phyloP scores from a whole-genome alignment of 2,797 vertebrate species.

The Microctenopoma steveboyesi region DNA sequence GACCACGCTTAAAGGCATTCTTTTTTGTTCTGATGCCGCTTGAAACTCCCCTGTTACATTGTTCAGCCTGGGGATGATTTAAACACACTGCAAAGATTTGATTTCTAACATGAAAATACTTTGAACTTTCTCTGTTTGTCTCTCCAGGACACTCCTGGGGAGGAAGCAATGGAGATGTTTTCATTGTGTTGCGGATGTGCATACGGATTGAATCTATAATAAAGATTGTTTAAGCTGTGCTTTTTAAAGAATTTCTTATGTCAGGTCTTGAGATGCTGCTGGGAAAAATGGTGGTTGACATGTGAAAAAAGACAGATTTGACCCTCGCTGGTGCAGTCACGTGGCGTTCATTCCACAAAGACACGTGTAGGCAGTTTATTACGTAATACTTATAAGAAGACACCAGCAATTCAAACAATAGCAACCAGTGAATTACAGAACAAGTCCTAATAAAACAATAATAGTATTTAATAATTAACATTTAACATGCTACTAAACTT shows the following conservation, averaged over 20 bases:
- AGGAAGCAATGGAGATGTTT: background rate
- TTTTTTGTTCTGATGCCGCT: conserved; percentile 46
- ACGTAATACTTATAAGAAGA: conserved; percentile 15
- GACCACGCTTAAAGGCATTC: conserved; percentile 49
- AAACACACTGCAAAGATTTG: conserved; percentile 52
- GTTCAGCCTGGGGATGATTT: conserved; percentile 64
- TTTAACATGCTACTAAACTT: conserved; percentile 17
- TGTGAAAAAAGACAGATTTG: conserved; percentile 14
- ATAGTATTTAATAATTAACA: too few species aligned
- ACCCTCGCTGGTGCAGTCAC: conserved; percentile 10
- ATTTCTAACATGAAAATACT: conserved; percentile 47
- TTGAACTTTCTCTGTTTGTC: conserved; percentile 31
- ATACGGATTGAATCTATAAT: conserved; percentile 15
- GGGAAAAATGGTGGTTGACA: conserved; percentile 9
- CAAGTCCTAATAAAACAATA: too few species aligned
- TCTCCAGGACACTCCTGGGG: conserved; percentile 12
- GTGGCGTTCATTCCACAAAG: background rate
- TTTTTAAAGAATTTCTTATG: conserved; percentile 23
- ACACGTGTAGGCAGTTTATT: conserved; percentile 3
- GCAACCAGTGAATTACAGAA: conserved; percentile 11
- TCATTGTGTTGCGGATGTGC: conserved; percentile 6
- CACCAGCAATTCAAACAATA: conserved; percentile 7
- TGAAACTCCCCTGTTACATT: conserved; percentile 58
- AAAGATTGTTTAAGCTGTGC: background rate
- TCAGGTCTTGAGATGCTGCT: conserved; percentile 7